A percentile compares a stretch with the other conserved stretches of the same genome.
phyloP scores from a whole-genome alignment of 1,140 invertebrate species.

The Berghia stephanieae region DNA sequence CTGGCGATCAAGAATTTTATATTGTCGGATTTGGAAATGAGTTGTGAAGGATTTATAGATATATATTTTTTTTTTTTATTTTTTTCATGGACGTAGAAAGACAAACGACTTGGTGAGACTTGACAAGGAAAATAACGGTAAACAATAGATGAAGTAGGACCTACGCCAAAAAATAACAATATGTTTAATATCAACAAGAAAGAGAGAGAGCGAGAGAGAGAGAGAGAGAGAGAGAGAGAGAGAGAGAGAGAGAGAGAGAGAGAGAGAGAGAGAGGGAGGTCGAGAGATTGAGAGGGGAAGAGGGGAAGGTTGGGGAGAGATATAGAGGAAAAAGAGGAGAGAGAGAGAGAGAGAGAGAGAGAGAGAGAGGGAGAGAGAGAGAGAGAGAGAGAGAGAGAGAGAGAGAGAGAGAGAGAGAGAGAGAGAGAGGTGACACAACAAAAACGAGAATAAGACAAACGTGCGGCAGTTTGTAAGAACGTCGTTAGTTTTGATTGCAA shows the following conservation, averaged over 20 bases:
- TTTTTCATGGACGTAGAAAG: neutral
- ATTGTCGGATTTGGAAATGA: too few relatives aligned
- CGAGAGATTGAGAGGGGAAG: neutral
- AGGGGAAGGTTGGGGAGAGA: neutral
- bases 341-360: neutral
- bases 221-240: neutral
- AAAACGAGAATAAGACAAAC: too few relatives aligned
- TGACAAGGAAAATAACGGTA: neutral
- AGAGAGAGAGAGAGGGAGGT: neutral
- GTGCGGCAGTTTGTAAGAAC: too few relatives aligned
- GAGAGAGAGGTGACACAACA: too few relatives aligned
- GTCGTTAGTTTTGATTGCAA: too few relatives aligned
- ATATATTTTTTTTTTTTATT: too few relatives aligned
- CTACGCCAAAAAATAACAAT: neutral
- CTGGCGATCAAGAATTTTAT: too few relatives aligned
- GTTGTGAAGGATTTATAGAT: too few relatives aligned
- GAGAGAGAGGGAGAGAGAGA: neutral
- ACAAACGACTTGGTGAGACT: neutral
- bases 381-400: constrained; percentile 12
- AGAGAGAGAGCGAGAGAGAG: neutral
- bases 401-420: neutral
- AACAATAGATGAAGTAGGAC: neutral
- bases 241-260: neutral
- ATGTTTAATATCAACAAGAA: neutral
- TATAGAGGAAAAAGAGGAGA: neutral